Base-by-base conservation (phyloP, 2,113 vertebrate genomes). In the Equus przewalskii region DNA sequence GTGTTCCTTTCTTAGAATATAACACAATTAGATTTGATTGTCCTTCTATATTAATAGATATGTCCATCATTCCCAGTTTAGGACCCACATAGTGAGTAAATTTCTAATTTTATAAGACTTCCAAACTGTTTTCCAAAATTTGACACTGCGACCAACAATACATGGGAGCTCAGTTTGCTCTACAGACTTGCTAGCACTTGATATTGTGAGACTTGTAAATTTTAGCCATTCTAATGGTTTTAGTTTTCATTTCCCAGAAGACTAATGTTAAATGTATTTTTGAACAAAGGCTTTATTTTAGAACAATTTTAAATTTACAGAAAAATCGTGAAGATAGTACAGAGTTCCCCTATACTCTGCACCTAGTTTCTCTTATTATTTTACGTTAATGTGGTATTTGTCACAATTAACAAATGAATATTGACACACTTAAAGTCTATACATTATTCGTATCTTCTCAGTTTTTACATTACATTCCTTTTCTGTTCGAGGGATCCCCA, bases 1-100 rank as follows among this genome's bases (percentile, higher is more conserved):
- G 44, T 28, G 14, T 93, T 93, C 13, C 26, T 78, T 93, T 93
- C 72, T 28, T n/a, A 72, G 46, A 93, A 24, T 64, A 90, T 79
- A 60, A 56, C 36, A 79, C 30, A 56, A 54, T 41, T 85, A n/a
- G n/a, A 54, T 58, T 73, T 78, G 28, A 54, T 89, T 64, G n/a
- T 93, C 24, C 22, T 79, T 73, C 3, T 70, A 41, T 36, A 5
- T 51, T 84, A 41, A 26, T 18, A 89, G 33, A 51, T 16, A 64
- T 36, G 16, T 41, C 36, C 13, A 56, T 46, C 6, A 1, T n/a
- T 93, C 33, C 14, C 8, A 75, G 7, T 36, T 81, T 60, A 36
- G 49, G 36, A 3, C 30, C 7, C n/a, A 65, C 49, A 60, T 49
- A 46, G 14, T 93, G 49, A 58, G 13, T 67, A 8, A 67, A 56